A percentile compares a stretch with the other conserved stretches of the same genome.
These are phyloP conservation scores for Ctenodactylus gundi DNA, from an alignment of 2,113 vertebrate genomes.

Conservation along the genomic window DNA sequence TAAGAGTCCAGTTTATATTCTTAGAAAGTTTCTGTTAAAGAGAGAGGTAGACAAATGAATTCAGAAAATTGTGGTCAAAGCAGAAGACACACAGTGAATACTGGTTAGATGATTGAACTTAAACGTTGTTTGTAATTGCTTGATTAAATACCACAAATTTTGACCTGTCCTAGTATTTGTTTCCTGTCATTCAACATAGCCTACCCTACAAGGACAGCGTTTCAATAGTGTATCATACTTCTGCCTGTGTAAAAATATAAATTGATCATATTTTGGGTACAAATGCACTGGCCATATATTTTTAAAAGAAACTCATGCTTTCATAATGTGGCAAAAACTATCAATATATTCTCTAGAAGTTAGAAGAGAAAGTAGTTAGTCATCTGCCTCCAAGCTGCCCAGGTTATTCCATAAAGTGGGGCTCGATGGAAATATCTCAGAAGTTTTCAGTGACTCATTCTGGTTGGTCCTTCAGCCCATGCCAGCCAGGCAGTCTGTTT, in stretches of 20 bases:
- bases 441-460: not conserved
- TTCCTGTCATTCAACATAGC: not conserved
- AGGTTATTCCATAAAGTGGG: too few relatives aligned
- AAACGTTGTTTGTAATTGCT: not conserved
- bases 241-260: not conserved
- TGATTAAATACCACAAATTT: not conserved
- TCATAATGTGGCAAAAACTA: not conserved
- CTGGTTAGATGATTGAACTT: not conserved
- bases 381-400: not conserved
- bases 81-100: not conserved
- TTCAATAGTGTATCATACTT: not conserved
- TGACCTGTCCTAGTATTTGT: not conserved
- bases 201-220: not conserved
- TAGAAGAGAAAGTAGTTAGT: not conserved
- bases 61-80: not conserved
- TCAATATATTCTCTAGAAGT: not conserved
- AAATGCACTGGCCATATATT: slow-evolving; percentile 18
- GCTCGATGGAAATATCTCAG: not conserved
- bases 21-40: not conserved
- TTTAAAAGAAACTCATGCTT: not conserved
- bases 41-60: not conserved
- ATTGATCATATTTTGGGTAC: not conserved
- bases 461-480: not conserved
- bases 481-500: not conserved
- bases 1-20: not conserved